Conservation (phyloP, 1,140 invertebrate genomes). For the Macrotrachela quadricornifera region DNA sequence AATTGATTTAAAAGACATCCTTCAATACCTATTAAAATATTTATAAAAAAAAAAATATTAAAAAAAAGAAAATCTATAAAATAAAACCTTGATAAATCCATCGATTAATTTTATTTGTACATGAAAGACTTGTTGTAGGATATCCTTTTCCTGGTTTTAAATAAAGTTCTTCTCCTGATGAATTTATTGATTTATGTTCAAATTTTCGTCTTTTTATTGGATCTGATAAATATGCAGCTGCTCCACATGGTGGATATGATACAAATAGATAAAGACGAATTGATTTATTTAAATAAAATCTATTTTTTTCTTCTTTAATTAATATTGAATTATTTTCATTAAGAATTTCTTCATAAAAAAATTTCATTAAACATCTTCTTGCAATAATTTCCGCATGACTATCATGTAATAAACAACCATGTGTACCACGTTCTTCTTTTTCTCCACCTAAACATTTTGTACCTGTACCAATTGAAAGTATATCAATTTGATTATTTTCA, state of each 20-base stretch:
- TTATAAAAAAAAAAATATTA: too few relatives aligned
- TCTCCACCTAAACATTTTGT: too few relatives aligned
- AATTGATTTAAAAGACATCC: too few relatives aligned
- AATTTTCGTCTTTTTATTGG: too few relatives aligned
- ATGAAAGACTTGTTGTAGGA: constrained; percentile 63
- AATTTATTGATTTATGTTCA: too few relatives aligned
- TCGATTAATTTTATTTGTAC: constrained; percentile 71
- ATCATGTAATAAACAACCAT: constrained; percentile 52
- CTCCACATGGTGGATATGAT: constrained; percentile 18
- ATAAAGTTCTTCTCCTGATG: constrained; percentile 43
- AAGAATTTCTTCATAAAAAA: constrained; percentile 17
- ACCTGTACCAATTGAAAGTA: too few relatives aligned
- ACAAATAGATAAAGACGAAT: constrained; percentile 40
- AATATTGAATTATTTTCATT: constrained; percentile 13
- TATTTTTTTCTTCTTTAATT: constrained; percentile 9
- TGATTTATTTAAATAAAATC: constrained; percentile 33
- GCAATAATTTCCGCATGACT: constrained; percentile 73
- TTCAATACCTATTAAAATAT: too few relatives aligned
- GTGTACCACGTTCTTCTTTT: not conserved
- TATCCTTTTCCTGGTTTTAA: constrained; percentile 78
- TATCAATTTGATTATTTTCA: too few relatives aligned
- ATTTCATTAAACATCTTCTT: constrained; percentile 44
- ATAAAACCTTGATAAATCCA: constrained; percentile 60
- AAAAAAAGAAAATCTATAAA: too few relatives aligned
- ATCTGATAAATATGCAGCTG: too few relatives aligned